A percentile compares a stretch with the other conserved stretches of the same genome.
Evolutionary conservation across 1,140 invertebrate species (phyloP).

Genomic region (Idris sp.): DNA sequence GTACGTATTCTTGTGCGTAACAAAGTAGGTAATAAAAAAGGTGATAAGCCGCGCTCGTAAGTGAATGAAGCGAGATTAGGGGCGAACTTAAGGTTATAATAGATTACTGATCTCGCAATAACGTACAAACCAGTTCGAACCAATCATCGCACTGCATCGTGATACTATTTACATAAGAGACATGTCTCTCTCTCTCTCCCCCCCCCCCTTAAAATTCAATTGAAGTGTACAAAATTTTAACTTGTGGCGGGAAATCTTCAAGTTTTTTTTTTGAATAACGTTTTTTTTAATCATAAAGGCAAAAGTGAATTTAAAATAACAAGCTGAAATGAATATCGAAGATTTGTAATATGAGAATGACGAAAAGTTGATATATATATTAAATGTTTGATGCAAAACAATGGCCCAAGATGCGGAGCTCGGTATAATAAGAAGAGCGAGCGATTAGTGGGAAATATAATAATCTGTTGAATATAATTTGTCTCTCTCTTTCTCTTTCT

Average conservation of each 20-base stretch:
- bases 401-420: slow-evolving; percentile 42
- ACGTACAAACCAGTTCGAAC: slow-evolving; percentile 48
- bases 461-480: slow-evolving; percentile 56
- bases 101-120: slow-evolving; percentile 56
- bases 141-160: slow-evolving; percentile 27
- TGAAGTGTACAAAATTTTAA: no score
- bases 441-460: slow-evolving; percentile 54
- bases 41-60: slow-evolving; percentile 54
- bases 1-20: slow-evolving; percentile 24
- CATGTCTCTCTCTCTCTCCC: no score
- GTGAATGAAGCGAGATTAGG: slow-evolving; percentile 57
- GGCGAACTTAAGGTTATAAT: slow-evolving; percentile 57
- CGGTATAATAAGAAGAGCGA: slow-evolving; percentile 44
- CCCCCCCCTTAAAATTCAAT: no score
- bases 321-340: slow-evolving; percentile 38
- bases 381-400: slow-evolving; percentile 45
- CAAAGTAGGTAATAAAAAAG: slow-evolving; percentile 51
- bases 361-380: slow-evolving; percentile 52
- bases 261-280: no score
- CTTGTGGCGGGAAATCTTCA: no score
- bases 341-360: slow-evolving; percentile 28
- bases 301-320: slow-evolving; percentile 27
- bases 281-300: not conserved
- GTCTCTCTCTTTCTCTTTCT: slow-evolving; percentile 39
- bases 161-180: slow-evolving; percentile 43